Conservation (phyloP, 2,113 vertebrate genomes). For the Grammatotria lemairii region DNA sequence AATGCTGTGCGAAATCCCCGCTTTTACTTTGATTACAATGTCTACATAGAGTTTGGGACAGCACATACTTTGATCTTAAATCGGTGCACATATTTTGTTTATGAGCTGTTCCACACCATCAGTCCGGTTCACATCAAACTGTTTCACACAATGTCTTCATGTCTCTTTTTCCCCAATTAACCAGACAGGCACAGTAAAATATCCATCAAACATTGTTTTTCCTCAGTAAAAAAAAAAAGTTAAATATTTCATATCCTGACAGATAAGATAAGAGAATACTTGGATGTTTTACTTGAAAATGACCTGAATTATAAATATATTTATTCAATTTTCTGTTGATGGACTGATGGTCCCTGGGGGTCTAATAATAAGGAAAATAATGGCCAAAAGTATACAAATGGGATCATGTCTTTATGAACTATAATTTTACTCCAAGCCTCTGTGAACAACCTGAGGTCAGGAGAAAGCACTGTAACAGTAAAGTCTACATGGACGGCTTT, state of each 20-base stretch:
- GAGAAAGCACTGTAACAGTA: neutral
- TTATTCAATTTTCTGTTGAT: neutral
- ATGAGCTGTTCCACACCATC: neutral
- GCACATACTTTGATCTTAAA: neutral
- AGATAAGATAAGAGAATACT: neutral
- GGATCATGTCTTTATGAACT: neutral
- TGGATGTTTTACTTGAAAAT: neutral
- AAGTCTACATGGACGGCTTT: neutral
- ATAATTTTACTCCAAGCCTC: neutral
- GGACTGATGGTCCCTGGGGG: neutral
- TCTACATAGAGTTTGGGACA: neutral
- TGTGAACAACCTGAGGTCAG: neutral
- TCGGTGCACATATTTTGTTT: neutral
- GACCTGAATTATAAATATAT: neutral
- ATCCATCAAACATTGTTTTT: neutral
- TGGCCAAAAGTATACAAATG: neutral
- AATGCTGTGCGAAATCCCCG: neutral
- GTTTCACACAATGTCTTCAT: neutral
- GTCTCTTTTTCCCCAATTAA: neutral
- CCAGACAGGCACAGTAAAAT: neutral
- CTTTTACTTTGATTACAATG: neutral
- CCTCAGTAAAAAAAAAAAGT: neutral
- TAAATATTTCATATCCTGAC: neutral
- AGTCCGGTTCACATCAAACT: neutral
- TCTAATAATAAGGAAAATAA: neutral